Conservation (phyloP, 2,888 invertebrate species). For the Drosophila histrio region DNA sequence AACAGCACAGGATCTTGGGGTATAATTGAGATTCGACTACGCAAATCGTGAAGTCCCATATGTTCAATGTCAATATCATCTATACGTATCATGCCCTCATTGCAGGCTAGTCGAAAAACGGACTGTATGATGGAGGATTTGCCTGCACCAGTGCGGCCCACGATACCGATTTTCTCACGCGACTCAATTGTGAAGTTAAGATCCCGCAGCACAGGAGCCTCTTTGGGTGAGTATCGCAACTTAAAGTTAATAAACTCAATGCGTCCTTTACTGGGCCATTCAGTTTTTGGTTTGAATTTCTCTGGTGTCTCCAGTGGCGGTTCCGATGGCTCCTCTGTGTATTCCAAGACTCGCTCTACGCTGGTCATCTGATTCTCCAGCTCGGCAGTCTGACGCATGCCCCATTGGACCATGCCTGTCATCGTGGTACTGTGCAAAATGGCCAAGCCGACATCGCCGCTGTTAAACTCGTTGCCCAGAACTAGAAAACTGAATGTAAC, state of each 20-base stretch:
- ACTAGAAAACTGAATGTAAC: constrained; percentile 94
- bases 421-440: constrained; percentile 89
- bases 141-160: constrained; percentile 95
- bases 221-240: constrained; percentile 89
- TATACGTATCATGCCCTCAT: constrained; percentile 90
- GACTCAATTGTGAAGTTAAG: constrained; percentile 87
- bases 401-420: constrained; percentile 92
- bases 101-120: constrained; percentile 92
- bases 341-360: constrained; percentile 93
- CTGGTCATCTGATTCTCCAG: constrained; percentile 92
- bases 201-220: constrained; percentile 89
- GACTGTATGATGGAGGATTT: constrained; percentile 93
- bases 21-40: constrained; percentile 94
- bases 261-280: constrained; percentile 89
- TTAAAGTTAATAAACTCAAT: constrained; percentile 88
- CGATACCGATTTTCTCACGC: constrained; percentile 90
- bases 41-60: constrained; percentile 91
- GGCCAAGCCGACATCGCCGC: constrained; percentile 89
- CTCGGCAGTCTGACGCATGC: constrained; percentile 94
- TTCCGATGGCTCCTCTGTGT: constrained; percentile 89
- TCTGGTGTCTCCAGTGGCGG: constrained; percentile 85
- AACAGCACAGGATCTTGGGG: constrained; percentile 96
- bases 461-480: constrained; percentile 83
- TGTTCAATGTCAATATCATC: constrained; percentile 89
- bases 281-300: constrained; percentile 83